Evolutionary conservation across 2,113 vertebrate species (phyloP), one percentile per base, ranked within the genome.

Genomic region (Corvus cornix): DNA sequence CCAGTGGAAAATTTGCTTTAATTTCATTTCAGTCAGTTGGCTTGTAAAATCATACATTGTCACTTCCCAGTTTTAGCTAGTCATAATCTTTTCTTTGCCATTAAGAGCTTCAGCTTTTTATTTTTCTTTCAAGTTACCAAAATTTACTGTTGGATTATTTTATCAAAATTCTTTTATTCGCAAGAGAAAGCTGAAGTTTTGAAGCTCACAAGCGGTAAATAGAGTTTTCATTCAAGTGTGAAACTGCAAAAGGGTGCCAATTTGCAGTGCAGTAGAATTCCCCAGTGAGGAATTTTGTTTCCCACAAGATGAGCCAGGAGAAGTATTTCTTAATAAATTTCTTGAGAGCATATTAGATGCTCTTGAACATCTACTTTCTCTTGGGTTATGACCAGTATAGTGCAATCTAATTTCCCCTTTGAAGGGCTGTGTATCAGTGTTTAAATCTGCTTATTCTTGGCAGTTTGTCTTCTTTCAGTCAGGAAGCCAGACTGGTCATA

Each of bases 211-310:
- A 76, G 74, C 1, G 0, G 24, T 49, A 84, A 85, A 91, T 60
- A 79, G 66, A 87, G 78, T 95, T 94, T 91, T 79, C 23, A 22
- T 87, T 73, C 31, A 79, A 64, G 77, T 87, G 31, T 95, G 37
- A 85, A 73, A 69, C 62, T 79, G 27, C 23, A 51, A 58, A 89
- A 76, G 3, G 6, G 41, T 87, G 16, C n/a, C n/a, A 75, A 43
- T 83, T 95, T 79, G 10, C 49, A 83, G 16, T 76, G 28, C 53
- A 51, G 22, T 79, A 60, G 74, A 64, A 80, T 75, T 67, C 33
- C 31, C 24, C 4, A 7, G 7, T 73, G 37, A 48, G 23, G 31
- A 77, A 31, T 84, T 89, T 55, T 63, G 1, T 5, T 81, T 86
- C 12, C 20, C 7, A 10, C 13, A 53, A 79, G 58, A 26, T 35